A percentile compares a stretch with the other conserved stretches of the same genome.
Evolutionary conservation across 2,888 invertebrate genomes (phyloP).

Genomic region (Ophonus ardosiacus): DNA sequence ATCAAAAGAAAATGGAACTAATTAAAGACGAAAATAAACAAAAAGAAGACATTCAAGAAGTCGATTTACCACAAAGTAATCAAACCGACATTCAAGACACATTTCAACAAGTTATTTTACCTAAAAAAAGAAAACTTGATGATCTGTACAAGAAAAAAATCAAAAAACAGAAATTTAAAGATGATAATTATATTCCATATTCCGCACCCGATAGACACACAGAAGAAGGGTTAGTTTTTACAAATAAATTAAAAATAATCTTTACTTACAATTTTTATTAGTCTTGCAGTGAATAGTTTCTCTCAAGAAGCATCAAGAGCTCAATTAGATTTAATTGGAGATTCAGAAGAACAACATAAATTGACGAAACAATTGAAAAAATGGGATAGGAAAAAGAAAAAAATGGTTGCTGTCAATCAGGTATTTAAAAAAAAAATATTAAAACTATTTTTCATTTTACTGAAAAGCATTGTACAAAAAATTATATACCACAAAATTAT

Average conservation of each 20-base stretch:
- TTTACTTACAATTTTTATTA: conserved; percentile 71
- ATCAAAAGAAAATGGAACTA: conserved; percentile 74
- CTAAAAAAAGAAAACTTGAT: conserved; percentile 79
- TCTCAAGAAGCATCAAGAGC: conserved; percentile 87
- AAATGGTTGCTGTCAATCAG: conserved; percentile 87
- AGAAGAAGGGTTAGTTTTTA: conserved; percentile 83
- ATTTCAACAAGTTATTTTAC: conserved; percentile 79
- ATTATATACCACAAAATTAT: too few relatives aligned
- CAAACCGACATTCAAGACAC: conserved; percentile 78
- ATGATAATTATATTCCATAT: conserved; percentile 93
- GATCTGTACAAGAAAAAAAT: conserved; percentile 79
- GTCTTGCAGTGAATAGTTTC: conserved; percentile 88
- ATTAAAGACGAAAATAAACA: conserved; percentile 71
- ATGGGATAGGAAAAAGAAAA: conserved; percentile 98
- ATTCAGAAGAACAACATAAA: conserved; percentile 83
- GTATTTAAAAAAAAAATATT: conserved; percentile 73
- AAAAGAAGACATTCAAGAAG: conserved; percentile 75
- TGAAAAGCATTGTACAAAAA: too few relatives aligned
- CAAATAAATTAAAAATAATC: background rate
- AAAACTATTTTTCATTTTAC: too few relatives aligned
- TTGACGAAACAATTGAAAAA: conserved; percentile 82
- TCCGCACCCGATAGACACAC: conserved; percentile 90
- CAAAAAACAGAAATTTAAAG: conserved; percentile 80
- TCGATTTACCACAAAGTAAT: conserved; percentile 74
- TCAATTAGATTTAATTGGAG: conserved; percentile 90